These are phyloP conservation scores for Palloptera scutellata DNA, from an alignment of 2,888 invertebrate species.

Conservation along the genomic window DNA sequence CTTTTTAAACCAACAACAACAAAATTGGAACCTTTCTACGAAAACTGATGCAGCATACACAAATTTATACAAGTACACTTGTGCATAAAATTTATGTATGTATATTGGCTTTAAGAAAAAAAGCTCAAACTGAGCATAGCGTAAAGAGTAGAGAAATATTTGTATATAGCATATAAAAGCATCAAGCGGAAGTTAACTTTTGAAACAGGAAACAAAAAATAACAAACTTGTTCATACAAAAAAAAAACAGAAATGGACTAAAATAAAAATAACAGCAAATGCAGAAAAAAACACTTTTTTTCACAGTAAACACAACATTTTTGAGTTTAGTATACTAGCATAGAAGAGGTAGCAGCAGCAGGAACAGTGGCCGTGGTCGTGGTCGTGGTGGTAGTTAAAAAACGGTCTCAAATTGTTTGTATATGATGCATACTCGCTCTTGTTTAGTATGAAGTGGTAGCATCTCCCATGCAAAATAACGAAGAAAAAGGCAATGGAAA, in stretches of 20 bases:
- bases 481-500: background rate
- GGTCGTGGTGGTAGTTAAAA: background rate
- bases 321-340: too few relatives aligned
- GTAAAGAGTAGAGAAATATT: too few relatives aligned
- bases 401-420: background rate
- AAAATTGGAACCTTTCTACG: background rate
- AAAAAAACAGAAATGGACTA: too few relatives aligned
- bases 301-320: too few relatives aligned
- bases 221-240: background rate
- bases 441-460: too few relatives aligned
- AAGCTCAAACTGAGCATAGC: background rate
- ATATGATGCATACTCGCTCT: background rate
- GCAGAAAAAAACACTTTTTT: too few relatives aligned
- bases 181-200: slow-evolving; percentile 7
- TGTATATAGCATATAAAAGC: background rate
- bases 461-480: background rate
- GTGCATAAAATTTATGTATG: background rate
- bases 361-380: background rate
- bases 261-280: too few relatives aligned
- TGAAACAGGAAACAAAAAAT: slow-evolving; percentile 7
- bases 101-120: background rate
- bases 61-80: background rate
- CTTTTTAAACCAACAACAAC: background rate
- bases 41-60: background rate
- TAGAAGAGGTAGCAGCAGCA: background rate